Percentiles rank a stretch among this genome's conserved stretches.
phyloP scores from a whole-genome alignment of 2,797 vertebrate genomes.

The Macroramphosus scolopax region DNA sequence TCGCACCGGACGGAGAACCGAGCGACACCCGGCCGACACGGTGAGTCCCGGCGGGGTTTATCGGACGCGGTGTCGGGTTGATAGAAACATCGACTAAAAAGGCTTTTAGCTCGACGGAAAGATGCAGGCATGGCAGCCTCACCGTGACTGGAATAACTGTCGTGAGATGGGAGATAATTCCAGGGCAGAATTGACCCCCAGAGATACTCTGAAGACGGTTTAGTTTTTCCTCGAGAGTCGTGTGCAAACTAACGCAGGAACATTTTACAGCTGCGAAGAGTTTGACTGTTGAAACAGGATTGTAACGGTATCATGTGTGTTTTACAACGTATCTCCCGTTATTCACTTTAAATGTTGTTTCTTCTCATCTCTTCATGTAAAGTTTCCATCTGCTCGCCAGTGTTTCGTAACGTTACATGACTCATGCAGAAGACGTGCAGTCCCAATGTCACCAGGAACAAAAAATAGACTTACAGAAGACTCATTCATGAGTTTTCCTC shows the following conservation, averaged over 20 bases:
- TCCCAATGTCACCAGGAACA: constrained; percentile 45
- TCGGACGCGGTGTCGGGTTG: constrained; percentile 19
- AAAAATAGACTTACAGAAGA: constrained; percentile 50
- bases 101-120: constrained; percentile 32
- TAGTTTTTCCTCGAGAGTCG: background rate
- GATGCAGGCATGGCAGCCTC: constrained; percentile 54
- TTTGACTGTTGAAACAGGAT: too few relatives aligned
- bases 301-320: too few relatives aligned
- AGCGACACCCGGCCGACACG: constrained; percentile 23
- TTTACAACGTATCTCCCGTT: too few relatives aligned
- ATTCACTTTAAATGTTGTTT: too few relatives aligned
- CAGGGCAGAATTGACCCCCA: constrained; percentile 17
- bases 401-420: constrained; percentile 69
- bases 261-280: constrained; percentile 6
- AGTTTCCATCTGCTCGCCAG: constrained; percentile 50
- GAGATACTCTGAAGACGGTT: background rate
- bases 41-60: constrained; percentile 48
- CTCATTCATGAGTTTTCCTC: constrained; percentile 58
- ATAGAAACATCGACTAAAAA: constrained; percentile 45
- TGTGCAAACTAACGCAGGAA: constrained; percentile 3
- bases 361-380: constrained; percentile 37
- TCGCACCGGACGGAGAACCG: background rate
- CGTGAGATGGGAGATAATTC: constrained; percentile 35
- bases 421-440: constrained; percentile 61
- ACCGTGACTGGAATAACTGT: constrained; percentile 74